Base-by-base conservation (phyloP, 2,797 vertebrate species). In the Chelon labrosus region DNA sequence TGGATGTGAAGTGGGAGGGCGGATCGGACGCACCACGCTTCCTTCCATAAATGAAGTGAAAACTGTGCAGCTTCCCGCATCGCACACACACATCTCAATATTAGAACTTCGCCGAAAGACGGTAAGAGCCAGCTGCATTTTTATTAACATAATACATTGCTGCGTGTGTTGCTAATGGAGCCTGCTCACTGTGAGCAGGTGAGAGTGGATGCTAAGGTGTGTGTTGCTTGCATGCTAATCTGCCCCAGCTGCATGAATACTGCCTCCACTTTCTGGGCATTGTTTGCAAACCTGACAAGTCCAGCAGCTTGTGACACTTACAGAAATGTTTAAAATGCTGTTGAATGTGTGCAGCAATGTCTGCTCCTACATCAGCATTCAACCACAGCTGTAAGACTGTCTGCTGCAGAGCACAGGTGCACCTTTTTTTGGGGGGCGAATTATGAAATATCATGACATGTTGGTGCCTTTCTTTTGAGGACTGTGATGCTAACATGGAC, bases 21-120 rank as follows among this genome's bases (percentile, higher is more conserved):
- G 95, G 94, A 78, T 92, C 88, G 25, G 0, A 58, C 88, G 88
- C 92, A 82, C 93, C 94, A 93, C 79, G 84, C 87, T 83, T 73
- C 50, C 79, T 65, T 75, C 53, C 86, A 87, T 92, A 88, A 91
- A 89, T 76, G 74, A 92, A 86, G 65, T 63, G 69, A 74, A 67
- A 74, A 14, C 38, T 27, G 50, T 17, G n/a, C 20, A 7, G 57
- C 31, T 86, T 84, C 83, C 86, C 87, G 89, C 14, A 20, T 92
- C 92, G 90, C 89, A 88, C 92, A 90, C 58, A 88, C 92, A 89
- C 60, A 31, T 50, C 25, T 47, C 14, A 54, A 68, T 19, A 46
- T 5, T 52, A 1, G 17, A 77, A 65, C 83, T 66, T 55, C 19
- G 0, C 27, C 1, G 41, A 27, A n/a, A 82, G 1, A 89, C 75